Evolutionary conservation across 2,888 invertebrate species (phyloP).

Genomic region (Drosophila falleni): DNA sequence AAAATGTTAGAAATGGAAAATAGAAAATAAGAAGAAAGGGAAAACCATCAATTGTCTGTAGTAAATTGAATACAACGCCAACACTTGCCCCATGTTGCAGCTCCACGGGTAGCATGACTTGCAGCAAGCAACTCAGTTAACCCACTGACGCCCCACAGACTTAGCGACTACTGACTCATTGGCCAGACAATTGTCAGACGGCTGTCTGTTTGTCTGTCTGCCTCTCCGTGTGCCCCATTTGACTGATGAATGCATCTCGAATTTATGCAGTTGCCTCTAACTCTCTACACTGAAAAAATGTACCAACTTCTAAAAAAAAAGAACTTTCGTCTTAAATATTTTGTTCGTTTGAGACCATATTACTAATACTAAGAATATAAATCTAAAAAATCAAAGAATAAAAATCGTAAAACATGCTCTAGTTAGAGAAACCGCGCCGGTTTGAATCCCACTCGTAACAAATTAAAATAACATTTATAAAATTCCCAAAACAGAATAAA

Average conservation of each 20-base stretch:
- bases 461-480: no score
- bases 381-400: no score
- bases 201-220: constrained; percentile 14
- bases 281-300: no score
- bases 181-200: constrained; percentile 59
- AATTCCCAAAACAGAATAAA: no score
- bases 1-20: background rate
- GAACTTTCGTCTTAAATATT: no score
- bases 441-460: no score
- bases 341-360: no score
- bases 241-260: constrained; percentile 45
- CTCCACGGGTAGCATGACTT: constrained; percentile 38
- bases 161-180: constrained; percentile 44
- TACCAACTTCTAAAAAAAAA: no score
- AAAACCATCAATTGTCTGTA: constrained; percentile 71
- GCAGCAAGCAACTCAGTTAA: constrained; percentile 48
- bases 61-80: constrained; percentile 68
- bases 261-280: constrained; percentile 17
- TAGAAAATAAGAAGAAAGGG: constrained; percentile 17
- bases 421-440: no score
- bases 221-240: constrained; percentile 36
- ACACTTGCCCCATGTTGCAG: constrained; percentile 10
- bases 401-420: no score
- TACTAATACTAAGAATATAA: no score
- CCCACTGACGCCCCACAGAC: constrained; percentile 43